Percentiles rank a stretch among this genome's conserved stretches.
These are phyloP conservation scores for Drosophila ezoana DNA, from an alignment of 2,888 invertebrate genomes.

Conservation along the genomic window DNA sequence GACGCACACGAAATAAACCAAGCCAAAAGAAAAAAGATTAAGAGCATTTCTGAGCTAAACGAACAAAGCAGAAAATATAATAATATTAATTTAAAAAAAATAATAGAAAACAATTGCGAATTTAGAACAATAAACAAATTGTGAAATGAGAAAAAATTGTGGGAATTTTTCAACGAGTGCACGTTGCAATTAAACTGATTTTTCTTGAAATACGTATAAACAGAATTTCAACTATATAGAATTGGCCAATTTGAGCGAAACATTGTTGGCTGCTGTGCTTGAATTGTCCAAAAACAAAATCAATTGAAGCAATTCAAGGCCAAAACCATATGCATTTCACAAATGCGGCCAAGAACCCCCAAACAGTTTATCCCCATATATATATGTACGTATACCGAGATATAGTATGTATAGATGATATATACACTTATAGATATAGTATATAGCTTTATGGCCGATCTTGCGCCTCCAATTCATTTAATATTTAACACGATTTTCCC, in stretches of 20 bases:
- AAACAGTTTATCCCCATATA: conserved; percentile 12
- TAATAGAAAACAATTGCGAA: conserved; percentile 13
- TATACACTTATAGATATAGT: conserved; percentile 2
- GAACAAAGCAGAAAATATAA: background rate
- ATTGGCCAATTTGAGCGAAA: conserved; percentile 22
- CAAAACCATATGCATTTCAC: conserved; percentile 62
- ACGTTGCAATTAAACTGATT: conserved; percentile 40
- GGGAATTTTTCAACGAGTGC: conserved; percentile 33
- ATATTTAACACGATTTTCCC: conserved; percentile 37
- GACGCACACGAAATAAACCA: background rate
- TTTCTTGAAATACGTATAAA: conserved; percentile 38
- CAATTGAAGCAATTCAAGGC: conserved; percentile 56
- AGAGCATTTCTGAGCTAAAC: conserved; percentile 6
- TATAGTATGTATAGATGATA: conserved; percentile 6
- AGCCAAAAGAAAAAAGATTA: background rate
- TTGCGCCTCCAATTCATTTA: conserved; percentile 35
- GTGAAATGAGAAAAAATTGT: conserved; percentile 19
- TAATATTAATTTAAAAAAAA: conserved; percentile 1
- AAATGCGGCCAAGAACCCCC: conserved; percentile 62
- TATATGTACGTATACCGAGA: conserved; percentile 12
- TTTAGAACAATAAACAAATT: conserved; percentile 15
- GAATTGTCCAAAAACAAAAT: conserved; percentile 52
- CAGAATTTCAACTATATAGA: conserved; percentile 14
- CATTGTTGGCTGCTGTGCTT: conserved; percentile 24
- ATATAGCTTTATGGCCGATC: conserved; percentile 24